phyloP scores from a whole-genome alignment of 2,113 vertebrate genomes.

The Catharus minimus region DNA sequence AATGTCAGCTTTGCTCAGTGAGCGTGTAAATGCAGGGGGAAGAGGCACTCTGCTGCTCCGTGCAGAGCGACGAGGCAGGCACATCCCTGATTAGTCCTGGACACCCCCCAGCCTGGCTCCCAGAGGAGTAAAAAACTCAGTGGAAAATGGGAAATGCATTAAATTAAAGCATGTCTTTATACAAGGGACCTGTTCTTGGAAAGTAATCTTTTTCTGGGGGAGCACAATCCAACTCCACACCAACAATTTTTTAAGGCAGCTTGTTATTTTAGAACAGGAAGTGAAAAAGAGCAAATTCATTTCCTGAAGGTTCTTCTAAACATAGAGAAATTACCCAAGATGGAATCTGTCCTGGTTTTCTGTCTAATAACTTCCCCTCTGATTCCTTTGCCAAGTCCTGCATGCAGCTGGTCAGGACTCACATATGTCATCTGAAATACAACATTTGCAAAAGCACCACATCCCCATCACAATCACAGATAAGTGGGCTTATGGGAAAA shows the following conservation, averaged over 20 bases:
- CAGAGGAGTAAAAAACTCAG: neutral
- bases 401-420: neutral
- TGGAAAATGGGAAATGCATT: neutral
- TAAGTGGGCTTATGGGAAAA: neutral
- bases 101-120: neutral
- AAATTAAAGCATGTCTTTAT: neutral
- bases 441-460: neutral
- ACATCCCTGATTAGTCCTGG: rapidly evolving
- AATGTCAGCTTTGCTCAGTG: neutral
- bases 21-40: neutral
- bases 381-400: neutral
- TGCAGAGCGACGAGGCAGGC: neutral
- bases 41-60: neutral
- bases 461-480: neutral
- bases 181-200: neutral
- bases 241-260: neutral
- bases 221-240: neutral
- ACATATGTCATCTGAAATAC: neutral
- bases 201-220: neutral
- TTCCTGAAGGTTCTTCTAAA: neutral
- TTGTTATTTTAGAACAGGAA: neutral
- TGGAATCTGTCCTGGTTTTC: neutral
- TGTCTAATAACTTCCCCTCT: neutral
- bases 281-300: neutral
- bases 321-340: neutral